Evolutionary conservation across 2,113 vertebrate species (phyloP).

Genomic region (Chiloscyllium plagiosum): DNA sequence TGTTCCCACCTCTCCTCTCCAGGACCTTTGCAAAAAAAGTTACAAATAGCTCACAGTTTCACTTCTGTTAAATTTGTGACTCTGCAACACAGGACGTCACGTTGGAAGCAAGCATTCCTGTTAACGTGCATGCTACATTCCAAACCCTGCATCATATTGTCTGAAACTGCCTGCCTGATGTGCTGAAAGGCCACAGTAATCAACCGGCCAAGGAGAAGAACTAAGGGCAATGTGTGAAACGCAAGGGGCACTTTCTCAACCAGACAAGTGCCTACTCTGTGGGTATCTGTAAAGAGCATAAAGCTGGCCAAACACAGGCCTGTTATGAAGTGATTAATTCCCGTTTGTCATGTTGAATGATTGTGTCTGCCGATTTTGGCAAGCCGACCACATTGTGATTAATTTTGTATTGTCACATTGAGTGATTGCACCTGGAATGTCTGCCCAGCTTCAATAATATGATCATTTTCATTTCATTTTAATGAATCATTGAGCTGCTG

Average conservation of each 20-base stretch:
- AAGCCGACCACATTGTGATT: conserved; percentile 23
- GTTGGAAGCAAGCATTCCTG: background rate
- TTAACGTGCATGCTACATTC: too few species aligned
- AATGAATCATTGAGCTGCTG: conserved; percentile 22
- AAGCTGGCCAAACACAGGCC: background rate
- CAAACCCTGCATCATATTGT: background rate
- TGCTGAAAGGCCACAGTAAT: background rate
- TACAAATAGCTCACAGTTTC: background rate
- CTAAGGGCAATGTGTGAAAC: background rate
- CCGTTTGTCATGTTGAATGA: conserved; percentile 34
- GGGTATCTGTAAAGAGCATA: conserved; percentile 3
- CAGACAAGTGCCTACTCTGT: background rate
- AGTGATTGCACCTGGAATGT: conserved; percentile 31
- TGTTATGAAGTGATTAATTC: conserved; percentile 36
- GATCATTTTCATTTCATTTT: conserved; percentile 30
- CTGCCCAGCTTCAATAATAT: conserved; percentile 32
- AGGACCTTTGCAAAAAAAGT: background rate
- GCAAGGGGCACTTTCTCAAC: background rate
- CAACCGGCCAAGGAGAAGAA: background rate
- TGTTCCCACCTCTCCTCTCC: too few species aligned
- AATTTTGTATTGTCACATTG: conserved; percentile 35
- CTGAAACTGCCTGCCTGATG: background rate
- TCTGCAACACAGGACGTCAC: background rate
- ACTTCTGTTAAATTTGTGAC: background rate
- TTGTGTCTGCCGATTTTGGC: conserved; percentile 21